These are phyloP conservation scores for Sturmia bella DNA, from an alignment of 2,888 invertebrate species.

Conservation along the genomic window DNA sequence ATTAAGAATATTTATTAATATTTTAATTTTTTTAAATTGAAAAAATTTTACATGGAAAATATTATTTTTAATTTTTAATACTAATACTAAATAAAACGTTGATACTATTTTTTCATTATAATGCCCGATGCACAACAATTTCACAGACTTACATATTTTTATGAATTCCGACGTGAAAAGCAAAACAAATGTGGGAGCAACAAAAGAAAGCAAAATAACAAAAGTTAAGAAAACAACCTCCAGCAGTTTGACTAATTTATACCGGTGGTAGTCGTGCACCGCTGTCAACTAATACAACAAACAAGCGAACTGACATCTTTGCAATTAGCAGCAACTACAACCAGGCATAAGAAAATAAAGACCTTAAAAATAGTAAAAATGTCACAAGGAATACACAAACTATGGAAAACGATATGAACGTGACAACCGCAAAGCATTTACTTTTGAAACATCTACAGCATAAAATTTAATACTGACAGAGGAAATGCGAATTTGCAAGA, in stretches of 20 bases:
- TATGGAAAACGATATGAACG: conserved; percentile 60
- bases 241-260: conserved; percentile 72
- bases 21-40: no score
- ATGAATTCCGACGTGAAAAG: conserved; percentile 22
- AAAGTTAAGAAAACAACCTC: conserved; percentile 64
- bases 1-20: no score
- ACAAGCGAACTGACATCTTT: conserved; percentile 63
- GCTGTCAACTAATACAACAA: conserved; percentile 61
- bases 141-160: conserved; percentile 3
- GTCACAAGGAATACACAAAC: conserved; percentile 50
- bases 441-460: conserved; percentile 13
- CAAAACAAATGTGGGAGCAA: conserved; percentile 1
- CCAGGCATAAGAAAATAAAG: conserved; percentile 19
- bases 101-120: not conserved
- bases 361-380: conserved; percentile 28
- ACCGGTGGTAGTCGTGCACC: conserved; percentile 43
- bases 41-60: no score
- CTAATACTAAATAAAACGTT: no score
- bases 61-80: no score
- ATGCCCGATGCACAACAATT: not conserved
- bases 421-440: conserved; percentile 65
- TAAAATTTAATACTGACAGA: conserved; percentile 40
- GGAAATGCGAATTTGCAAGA: conserved; percentile 15
- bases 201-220: conserved; percentile 8
- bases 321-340: conserved; percentile 55